Conservation (phyloP, 2,113 vertebrate genomes). For the Eurypyga helias region DNA sequence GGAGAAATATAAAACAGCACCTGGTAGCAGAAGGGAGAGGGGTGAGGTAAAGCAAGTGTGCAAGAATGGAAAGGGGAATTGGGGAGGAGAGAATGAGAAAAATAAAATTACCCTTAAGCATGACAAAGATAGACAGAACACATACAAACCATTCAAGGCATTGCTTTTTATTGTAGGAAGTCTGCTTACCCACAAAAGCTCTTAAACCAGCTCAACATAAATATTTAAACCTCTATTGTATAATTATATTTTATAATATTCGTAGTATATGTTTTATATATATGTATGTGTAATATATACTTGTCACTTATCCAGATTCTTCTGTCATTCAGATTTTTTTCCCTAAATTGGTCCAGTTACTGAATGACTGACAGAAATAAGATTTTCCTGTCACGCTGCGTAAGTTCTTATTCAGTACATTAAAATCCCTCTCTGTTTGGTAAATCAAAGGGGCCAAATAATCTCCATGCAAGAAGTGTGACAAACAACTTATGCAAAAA, state of each 20-base stretch:
- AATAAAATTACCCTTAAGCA: neutral
- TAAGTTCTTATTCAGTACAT: neutral
- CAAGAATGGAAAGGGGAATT: neutral
- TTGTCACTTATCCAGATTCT: neutral
- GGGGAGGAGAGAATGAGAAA: neutral
- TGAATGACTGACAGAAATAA: neutral
- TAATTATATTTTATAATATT: neutral
- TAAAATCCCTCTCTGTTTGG: neutral
- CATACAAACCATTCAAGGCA: neutral
- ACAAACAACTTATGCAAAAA: neutral
- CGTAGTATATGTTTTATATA: neutral
- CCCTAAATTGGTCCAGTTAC: neutral
- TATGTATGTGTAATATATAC: neutral
- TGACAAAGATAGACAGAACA: neutral
- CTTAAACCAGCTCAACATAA: neutral
- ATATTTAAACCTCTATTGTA: neutral
- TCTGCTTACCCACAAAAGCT: neutral
- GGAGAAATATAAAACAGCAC: conserved; percentile 96
- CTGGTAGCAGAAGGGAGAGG: neutral
- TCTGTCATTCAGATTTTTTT: neutral
- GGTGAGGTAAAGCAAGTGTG: neutral
- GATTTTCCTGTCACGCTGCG: neutral
- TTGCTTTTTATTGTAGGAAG: neutral
- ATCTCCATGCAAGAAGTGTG: neutral
- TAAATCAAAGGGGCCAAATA: neutral